A percentile compares a stretch with the other conserved stretches of the same genome.
Conservation (phyloP, 1,140 invertebrate species). For the Drosophila santomea region DNA sequence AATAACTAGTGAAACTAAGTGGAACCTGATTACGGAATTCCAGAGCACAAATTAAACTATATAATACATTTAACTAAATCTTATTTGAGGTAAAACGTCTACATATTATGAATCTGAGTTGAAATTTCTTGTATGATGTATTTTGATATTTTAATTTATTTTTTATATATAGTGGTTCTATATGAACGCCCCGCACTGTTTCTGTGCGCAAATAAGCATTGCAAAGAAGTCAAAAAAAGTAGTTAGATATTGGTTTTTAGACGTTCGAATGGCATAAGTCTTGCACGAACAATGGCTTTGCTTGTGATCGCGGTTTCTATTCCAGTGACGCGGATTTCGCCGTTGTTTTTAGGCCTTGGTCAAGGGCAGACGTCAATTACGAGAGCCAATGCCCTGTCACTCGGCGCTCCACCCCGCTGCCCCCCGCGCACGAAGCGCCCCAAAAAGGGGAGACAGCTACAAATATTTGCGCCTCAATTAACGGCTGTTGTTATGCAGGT, state of each 20-base stretch:
- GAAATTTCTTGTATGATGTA: too few species aligned
- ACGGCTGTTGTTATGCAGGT: slow-evolving; percentile 36
- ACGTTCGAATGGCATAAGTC: not conserved
- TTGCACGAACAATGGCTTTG: slow-evolving; percentile 18
- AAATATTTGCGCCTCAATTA: slow-evolving; percentile 56
- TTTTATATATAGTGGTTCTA: not conserved
- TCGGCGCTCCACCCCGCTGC: not conserved
- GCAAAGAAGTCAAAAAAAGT: not conserved
- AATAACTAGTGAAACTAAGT: too few species aligned
- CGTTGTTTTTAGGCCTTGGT: slow-evolving; percentile 42
- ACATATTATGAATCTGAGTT: too few species aligned
- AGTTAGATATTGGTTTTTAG: not conserved
- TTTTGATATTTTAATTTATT: not conserved
- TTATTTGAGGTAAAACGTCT: too few species aligned
- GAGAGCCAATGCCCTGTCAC: slow-evolving; percentile 39
- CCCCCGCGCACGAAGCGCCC: not conserved
- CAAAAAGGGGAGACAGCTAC: slow-evolving; percentile 4
- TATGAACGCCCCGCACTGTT: not conserved
- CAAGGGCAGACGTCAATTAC: slow-evolving; percentile 45
- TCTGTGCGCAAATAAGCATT: not conserved
- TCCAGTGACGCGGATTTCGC: slow-evolving; percentile 4
- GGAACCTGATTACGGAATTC: too few species aligned
- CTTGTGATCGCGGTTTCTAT: slow-evolving; percentile 19
- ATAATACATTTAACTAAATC: too few species aligned
- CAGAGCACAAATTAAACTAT: too few species aligned